phyloP scores from a whole-genome alignment of 2,888 invertebrate genomes.

The Formica aserva region DNA sequence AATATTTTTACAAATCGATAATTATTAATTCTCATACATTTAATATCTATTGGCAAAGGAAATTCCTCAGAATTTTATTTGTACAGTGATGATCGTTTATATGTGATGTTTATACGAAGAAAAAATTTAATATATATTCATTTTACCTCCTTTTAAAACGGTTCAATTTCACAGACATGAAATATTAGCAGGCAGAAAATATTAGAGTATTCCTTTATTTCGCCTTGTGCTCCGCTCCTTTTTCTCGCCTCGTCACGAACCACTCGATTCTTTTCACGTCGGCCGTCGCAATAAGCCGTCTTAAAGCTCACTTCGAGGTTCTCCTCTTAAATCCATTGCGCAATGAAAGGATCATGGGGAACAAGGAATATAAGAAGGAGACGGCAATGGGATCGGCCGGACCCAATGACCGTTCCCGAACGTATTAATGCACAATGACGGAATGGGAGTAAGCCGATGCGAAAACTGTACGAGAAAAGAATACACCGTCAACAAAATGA shows the following conservation, averaged over 20 bases:
- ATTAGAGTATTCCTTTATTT: constrained; percentile 15
- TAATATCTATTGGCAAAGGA: neutral
- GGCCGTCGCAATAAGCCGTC: constrained; percentile 34
- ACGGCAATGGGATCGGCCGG: neutral
- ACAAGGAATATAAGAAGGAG: constrained; percentile 36
- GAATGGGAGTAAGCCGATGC: neutral
- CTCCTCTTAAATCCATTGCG: constrained; percentile 39
- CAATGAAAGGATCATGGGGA: constrained; percentile 21
- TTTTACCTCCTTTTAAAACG: neutral
- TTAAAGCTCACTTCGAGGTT: constrained; percentile 51
- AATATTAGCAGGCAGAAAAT: constrained; percentile 36
- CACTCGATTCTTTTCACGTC: constrained; percentile 47
- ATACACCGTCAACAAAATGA: neutral
- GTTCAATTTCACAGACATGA: constrained; percentile 14
- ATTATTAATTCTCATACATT: neutral
- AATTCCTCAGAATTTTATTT: neutral
- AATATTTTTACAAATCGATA: neutral
- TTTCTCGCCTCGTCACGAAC: constrained; percentile 37
- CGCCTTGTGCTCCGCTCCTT: constrained; percentile 3
- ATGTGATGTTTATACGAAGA: neutral
- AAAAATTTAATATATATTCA: neutral
- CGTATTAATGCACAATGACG: constrained; percentile 24
- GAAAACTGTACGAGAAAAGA: neutral
- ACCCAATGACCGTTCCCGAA: constrained; percentile 26
- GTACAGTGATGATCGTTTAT: neutral